These are phyloP conservation scores for Taeniopygia guttata DNA, from an alignment of 2,797 vertebrate genomes.

Conservation along the genomic window DNA sequence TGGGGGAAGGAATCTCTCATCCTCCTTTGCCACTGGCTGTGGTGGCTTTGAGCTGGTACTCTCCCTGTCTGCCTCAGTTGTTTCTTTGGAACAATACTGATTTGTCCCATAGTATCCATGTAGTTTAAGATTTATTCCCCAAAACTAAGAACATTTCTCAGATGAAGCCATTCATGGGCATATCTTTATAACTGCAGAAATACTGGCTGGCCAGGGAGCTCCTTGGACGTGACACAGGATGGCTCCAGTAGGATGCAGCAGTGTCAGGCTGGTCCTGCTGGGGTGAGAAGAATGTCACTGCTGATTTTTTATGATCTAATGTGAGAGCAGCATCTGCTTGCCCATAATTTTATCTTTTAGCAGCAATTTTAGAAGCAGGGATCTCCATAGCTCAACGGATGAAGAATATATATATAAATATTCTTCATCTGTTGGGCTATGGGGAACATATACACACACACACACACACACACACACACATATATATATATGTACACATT, in stretches of 20 bases:
- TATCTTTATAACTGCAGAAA: not conserved
- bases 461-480: too few species aligned
- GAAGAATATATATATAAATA: not conserved
- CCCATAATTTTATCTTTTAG: not conserved
- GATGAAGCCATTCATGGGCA: not conserved
- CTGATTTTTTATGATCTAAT: not conserved
- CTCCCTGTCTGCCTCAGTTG: not conserved
- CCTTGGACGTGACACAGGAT: not conserved
- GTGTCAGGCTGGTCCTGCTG: not conserved
- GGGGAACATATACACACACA: too few species aligned
- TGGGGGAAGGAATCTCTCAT: not conserved
- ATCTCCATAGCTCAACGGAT: not conserved
- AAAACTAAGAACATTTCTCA: not conserved
- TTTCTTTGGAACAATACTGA: not conserved
- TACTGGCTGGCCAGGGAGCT: not conserved
- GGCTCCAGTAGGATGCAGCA: not conserved
- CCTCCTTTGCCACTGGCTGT: not conserved
- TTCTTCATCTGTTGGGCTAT: too few species aligned
- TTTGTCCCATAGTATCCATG: not conserved
- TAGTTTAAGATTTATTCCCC: not conserved
- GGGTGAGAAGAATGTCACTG: not conserved
- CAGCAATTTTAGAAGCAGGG: not conserved
- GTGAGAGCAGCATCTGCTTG: not conserved
- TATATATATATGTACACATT: too few species aligned
- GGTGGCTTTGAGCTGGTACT: not conserved